Conservation (phyloP, 1,140 invertebrate genomes). For the Orchestia grillus region DNA sequence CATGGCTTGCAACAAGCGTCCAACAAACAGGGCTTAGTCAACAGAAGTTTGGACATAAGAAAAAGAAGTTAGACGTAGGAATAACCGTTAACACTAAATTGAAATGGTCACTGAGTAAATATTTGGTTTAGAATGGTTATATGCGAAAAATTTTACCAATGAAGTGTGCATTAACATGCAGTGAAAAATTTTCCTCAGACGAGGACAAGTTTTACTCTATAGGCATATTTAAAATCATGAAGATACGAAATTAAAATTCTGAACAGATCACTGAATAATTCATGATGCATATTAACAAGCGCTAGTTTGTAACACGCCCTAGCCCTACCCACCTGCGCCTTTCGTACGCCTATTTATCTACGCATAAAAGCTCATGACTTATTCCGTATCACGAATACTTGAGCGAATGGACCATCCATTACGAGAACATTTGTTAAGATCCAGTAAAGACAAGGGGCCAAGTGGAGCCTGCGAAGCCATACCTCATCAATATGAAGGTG, state of each 20-base stretch:
- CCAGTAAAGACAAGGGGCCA: background rate
- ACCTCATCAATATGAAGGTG: background rate
- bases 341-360: background rate
- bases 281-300: background rate
- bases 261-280: background rate
- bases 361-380: background rate
- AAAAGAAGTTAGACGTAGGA: too few relatives aligned
- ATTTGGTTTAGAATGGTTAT: too few relatives aligned
- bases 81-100: too few relatives aligned
- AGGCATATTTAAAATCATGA: background rate
- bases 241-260: background rate
- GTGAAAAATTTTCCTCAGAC: background rate
- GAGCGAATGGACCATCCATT: background rate
- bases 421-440: constrained; percentile 1
- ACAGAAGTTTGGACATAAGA: too few relatives aligned
- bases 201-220: background rate
- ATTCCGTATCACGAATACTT: constrained; percentile 1
- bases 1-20: too few relatives aligned
- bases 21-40: too few relatives aligned
- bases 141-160: too few relatives aligned
- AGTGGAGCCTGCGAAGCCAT: background rate
- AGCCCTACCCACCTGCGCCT: background rate
- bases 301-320: background rate
- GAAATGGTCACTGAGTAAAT: too few relatives aligned
- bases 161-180: too few relatives aligned